phyloP scores from a whole-genome alignment of 2,888 invertebrate genomes.

The Hypomecis atomaria region DNA sequence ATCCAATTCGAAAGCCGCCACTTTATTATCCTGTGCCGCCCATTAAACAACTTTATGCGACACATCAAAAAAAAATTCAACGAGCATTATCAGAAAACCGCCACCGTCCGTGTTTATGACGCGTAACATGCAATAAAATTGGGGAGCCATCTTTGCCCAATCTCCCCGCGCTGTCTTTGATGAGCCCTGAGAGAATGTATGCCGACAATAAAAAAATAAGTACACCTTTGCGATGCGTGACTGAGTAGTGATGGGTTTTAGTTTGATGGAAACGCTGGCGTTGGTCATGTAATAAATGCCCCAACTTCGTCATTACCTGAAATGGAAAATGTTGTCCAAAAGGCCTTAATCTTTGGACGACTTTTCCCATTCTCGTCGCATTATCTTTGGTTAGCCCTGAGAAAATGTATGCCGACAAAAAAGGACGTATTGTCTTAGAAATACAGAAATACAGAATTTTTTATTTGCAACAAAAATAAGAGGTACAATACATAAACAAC shows the following conservation, averaged over 20 bases:
- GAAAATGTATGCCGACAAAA: too few species aligned
- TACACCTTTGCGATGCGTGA: constrained; percentile 60
- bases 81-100: constrained; percentile 70
- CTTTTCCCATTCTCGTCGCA: too few species aligned
- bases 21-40: constrained; percentile 52
- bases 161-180: constrained; percentile 71
- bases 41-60: constrained; percentile 71
- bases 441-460: too few species aligned
- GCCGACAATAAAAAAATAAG: constrained; percentile 66
- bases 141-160: constrained; percentile 77
- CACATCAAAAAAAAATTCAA: constrained; percentile 66
- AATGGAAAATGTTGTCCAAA: too few species aligned
- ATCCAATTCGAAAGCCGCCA: constrained; percentile 39
- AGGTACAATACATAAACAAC: too few species aligned
- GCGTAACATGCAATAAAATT: constrained; percentile 82
- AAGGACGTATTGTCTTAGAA: too few species aligned
- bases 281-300: background rate
- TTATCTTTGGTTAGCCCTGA: too few species aligned
- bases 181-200: constrained; percentile 78
- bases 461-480: too few species aligned
- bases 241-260: constrained; percentile 10
- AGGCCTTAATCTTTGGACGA: too few species aligned
- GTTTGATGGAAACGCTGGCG: background rate
- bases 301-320: background rate
- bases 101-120: constrained; percentile 74